phyloP scores from a whole-genome alignment of 2,888 invertebrate species.

The Drosophila emarginata region DNA sequence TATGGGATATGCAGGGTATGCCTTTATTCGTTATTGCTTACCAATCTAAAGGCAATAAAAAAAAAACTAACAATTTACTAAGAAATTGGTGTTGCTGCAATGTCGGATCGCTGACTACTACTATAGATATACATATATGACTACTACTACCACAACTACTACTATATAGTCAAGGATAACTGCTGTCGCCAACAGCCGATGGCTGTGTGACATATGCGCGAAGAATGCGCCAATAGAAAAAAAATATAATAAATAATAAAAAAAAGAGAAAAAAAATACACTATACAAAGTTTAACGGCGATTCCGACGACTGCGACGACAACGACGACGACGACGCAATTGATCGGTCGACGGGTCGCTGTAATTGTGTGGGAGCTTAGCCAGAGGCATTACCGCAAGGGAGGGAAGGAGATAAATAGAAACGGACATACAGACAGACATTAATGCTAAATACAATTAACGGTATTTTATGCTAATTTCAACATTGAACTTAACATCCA shows the following conservation, averaged over 20 bases:
- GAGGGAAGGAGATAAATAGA: neutral
- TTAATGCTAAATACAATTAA: conserved; percentile 77
- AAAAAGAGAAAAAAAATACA: too few species aligned
- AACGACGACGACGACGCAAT: conserved; percentile 24
- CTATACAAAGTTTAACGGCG: conserved; percentile 41
- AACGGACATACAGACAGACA: conserved; percentile 40
- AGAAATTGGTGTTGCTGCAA: conserved; percentile 33
- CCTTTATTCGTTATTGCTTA: conserved; percentile 2
- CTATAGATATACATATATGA: too few species aligned
- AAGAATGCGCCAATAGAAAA: conserved; percentile 68
- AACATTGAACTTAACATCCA: conserved; percentile 81
- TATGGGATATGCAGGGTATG: too few species aligned
- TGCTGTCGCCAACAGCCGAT: conserved; percentile 43
- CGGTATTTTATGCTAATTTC: conserved; percentile 81
- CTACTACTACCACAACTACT: neutral
- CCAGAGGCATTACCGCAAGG: neutral
- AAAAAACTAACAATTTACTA: conserved; percentile 15
- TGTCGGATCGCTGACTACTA: conserved; percentile 20
- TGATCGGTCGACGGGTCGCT: conserved; percentile 3
- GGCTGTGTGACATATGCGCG: conserved; percentile 61
- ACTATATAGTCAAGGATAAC: conserved; percentile 62
- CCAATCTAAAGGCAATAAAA: neutral
- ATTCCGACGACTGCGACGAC: neutral
- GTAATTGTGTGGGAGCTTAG: conserved; percentile 19
- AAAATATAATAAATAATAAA: conserved; percentile 1